phyloP scores from a whole-genome alignment of 2,797 vertebrate genomes.

The Tolypeutes matacus region DNA sequence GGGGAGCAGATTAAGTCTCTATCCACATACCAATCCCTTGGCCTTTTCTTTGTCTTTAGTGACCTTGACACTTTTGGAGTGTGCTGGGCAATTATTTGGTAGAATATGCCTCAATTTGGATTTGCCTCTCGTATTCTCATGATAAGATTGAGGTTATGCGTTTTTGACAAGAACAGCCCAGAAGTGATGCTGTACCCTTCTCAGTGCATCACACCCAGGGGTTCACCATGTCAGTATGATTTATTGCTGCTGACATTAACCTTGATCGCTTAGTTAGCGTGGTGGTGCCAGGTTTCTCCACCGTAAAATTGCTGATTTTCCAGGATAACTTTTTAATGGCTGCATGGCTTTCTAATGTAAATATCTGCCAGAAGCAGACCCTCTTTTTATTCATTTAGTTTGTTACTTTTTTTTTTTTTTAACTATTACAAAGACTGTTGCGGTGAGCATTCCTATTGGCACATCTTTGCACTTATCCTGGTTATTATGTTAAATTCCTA shows the following conservation, averaged over 20 bases:
- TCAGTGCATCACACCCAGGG: not conserved
- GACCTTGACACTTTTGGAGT: not conserved
- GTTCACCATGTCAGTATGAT: not conserved
- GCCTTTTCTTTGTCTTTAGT: constrained; percentile 14
- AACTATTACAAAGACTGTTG: not conserved
- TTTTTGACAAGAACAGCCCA: not conserved
- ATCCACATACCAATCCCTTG: not conserved
- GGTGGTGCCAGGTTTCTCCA: not conserved
- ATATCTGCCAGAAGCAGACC: not conserved
- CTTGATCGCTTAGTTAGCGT: not conserved
- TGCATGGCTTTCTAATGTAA: not conserved
- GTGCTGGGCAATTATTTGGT: not conserved
- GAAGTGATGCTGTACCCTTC: not conserved
- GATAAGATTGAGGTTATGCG: not conserved
- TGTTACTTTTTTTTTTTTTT: not conserved
- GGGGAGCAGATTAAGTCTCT: not conserved
- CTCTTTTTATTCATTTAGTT: not conserved
- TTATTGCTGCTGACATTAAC: not conserved
- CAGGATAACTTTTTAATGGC: not conserved
- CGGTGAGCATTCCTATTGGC: not conserved
- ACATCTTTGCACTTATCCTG: not conserved
- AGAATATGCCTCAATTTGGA: not conserved
- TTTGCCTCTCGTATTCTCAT: not conserved
- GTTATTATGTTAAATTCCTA: constrained; percentile 30
- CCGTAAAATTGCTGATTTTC: not conserved